A percentile compares a stretch with the other conserved stretches of the same genome.
Conservation (phyloP, 2,113 vertebrate genomes). For the Oncorhynchus masou region DNA sequence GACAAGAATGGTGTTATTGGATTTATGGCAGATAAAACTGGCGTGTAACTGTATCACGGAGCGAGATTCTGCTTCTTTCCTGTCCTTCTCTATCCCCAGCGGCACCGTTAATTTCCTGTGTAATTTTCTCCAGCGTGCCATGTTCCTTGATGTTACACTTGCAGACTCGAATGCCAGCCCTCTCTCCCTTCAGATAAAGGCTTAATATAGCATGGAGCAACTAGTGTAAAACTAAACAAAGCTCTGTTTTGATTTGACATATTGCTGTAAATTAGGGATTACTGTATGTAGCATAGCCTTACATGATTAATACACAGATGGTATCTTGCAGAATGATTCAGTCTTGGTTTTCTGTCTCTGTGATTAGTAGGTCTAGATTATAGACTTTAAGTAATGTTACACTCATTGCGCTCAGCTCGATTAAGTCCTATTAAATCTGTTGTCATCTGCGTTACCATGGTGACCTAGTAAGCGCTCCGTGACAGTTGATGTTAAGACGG, state of each 20-base stretch:
- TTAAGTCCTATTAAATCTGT: constrained; percentile 67
- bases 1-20: background rate
- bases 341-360: constrained; percentile 2
- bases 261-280: constrained; percentile 28
- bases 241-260: constrained; percentile 28
- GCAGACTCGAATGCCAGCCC: background rate
- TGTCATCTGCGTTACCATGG: constrained; percentile 64
- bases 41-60: no score
- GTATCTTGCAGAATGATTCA: constrained; percentile 8
- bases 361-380: constrained; percentile 60
- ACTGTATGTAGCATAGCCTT: constrained; percentile 8
- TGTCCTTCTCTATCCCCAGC: background rate
- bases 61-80: background rate
- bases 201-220: background rate
- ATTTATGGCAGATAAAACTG: background rate
- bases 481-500: no score
- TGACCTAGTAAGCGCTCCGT: constrained; percentile 53
- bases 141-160: background rate
- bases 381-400: constrained; percentile 62
- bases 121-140: constrained; percentile 35
- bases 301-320: constrained; percentile 17
- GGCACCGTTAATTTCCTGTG: constrained; percentile 42
- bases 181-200: constrained; percentile 1
- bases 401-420: constrained; percentile 60
- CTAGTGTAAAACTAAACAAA: constrained; percentile 20